Percentiles rank a stretch among this genome's conserved stretches.
Evolutionary conservation across 2,888 invertebrate genomes (phyloP).

Genomic region (Bembecia ichneumoniformis): DNA sequence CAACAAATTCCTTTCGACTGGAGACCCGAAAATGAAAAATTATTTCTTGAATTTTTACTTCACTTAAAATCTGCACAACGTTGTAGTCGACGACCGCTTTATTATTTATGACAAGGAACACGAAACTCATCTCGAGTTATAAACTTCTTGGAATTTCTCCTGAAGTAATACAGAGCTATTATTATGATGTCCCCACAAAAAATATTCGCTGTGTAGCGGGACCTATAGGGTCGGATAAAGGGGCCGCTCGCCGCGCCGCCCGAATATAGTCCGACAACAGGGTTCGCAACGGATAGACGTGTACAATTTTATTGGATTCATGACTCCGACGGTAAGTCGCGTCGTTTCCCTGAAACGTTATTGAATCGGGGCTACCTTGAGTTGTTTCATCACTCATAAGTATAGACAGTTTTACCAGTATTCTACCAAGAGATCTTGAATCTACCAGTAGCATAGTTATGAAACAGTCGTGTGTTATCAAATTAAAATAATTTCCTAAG

Average conservation of each 20-base stretch:
- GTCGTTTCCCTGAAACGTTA: constrained; percentile 11
- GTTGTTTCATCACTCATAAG: too few relatives aligned
- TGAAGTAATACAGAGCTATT: constrained; percentile 73
- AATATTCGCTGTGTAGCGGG: constrained; percentile 53
- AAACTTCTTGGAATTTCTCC: constrained; percentile 73
- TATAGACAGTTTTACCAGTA: too few relatives aligned
- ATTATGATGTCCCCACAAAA: constrained; percentile 72
- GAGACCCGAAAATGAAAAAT: constrained; percentile 54
- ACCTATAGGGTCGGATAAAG: constrained; percentile 31
- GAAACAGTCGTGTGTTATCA: too few relatives aligned
- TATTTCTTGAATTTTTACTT: constrained; percentile 63
- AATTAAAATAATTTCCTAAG: too few relatives aligned
- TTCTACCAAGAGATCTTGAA: too few relatives aligned
- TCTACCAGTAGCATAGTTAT: too few relatives aligned
- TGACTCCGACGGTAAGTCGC: constrained; percentile 4
- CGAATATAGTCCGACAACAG: constrained; percentile 28
- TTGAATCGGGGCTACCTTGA: background rate
- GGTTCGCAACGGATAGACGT: constrained; percentile 31
- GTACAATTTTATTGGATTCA: constrained; percentile 16
- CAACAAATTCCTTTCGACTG: constrained; percentile 45
- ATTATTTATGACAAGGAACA: constrained; percentile 73
- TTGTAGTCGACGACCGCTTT: constrained; percentile 71
- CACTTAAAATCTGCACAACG: constrained; percentile 68
- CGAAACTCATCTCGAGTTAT: constrained; percentile 74
- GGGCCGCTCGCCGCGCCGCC: constrained; percentile 20